Evolutionary conservation across 2,888 invertebrate species (phyloP).

Genomic region (Calameuta idolon): DNA sequence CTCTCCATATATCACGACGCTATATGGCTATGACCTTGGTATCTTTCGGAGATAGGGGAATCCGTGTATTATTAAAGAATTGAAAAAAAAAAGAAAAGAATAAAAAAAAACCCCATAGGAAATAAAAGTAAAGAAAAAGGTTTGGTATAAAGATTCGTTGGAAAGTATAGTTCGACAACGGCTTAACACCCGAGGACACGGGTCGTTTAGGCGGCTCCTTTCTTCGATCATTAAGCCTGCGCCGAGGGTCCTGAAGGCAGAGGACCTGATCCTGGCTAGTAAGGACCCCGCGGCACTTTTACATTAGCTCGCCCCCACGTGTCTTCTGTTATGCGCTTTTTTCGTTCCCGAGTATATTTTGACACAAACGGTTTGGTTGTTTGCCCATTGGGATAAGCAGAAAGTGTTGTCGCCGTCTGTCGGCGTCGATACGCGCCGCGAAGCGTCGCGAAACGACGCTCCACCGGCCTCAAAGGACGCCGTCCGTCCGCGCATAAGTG

Average conservation of each 20-base stretch:
- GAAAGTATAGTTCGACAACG: slow-evolving; percentile 38
- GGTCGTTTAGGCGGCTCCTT: slow-evolving; percentile 64
- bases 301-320: slow-evolving; percentile 28
- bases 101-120: not conserved
- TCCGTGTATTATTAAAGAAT: not conserved
- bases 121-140: not conserved
- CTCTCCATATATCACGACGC: not conserved
- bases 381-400: slow-evolving; percentile 36
- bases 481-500: slow-evolving; percentile 34
- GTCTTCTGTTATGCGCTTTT: slow-evolving; percentile 37
- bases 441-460: slow-evolving; percentile 56
- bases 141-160: slow-evolving; percentile 1
- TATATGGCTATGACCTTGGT: not conserved
- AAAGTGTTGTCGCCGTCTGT: slow-evolving; percentile 51
- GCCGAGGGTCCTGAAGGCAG: slow-evolving; percentile 41
- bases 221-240: slow-evolving; percentile 62
- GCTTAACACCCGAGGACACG: slow-evolving; percentile 63
- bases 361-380: slow-evolving; percentile 41
- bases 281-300: slow-evolving; percentile 24
- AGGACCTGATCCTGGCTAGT: slow-evolving; percentile 26
- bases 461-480: slow-evolving; percentile 40
- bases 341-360: slow-evolving; percentile 39
- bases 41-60: not conserved
- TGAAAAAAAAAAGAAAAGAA: no score
- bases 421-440: slow-evolving; percentile 58